Evolutionary conservation across 2,797 vertebrate genomes (phyloP).

Genomic region (Gymnothorax reevesii): DNA sequence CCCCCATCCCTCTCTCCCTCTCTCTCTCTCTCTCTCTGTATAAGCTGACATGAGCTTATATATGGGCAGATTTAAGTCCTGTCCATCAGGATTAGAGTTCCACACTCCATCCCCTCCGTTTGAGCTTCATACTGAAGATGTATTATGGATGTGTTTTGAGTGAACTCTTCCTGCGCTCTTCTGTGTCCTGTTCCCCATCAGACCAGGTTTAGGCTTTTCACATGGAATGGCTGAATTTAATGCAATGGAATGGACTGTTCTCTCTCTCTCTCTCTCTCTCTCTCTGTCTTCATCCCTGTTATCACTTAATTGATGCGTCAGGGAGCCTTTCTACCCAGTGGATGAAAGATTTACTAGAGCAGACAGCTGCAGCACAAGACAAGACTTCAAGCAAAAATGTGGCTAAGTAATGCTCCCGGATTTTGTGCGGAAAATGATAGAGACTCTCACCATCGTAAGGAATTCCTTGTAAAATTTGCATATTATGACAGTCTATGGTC

Average conservation of each 20-base stretch:
- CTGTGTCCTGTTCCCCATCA: neutral
- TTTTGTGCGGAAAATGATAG: neutral
- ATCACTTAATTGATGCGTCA: constrained; percentile 45
- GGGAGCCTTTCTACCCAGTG: constrained; percentile 38
- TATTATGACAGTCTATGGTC: too few relatives aligned
- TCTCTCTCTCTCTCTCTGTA: neutral
- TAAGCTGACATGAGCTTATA: neutral
- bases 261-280: neutral
- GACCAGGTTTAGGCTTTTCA: neutral
- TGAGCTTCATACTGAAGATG: neutral
- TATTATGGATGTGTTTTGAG: neutral
- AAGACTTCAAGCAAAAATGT: constrained; percentile 48
- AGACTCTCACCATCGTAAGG: neutral
- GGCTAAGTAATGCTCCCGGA: constrained; percentile 42
- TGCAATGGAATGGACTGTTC: neutral
- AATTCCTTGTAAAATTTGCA: too few relatives aligned
- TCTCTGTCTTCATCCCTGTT: neutral
- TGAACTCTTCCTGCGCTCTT: neutral
- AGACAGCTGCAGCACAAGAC: constrained; percentile 32
- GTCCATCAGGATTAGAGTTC: neutral
- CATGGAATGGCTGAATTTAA: neutral
- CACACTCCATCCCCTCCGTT: neutral
- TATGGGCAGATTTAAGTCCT: neutral
- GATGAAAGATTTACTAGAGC: constrained; percentile 54
- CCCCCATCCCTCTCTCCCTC: neutral